Evolutionary conservation across 2,888 invertebrate genomes (phyloP).

Genomic region (Lathronympha strigana): DNA sequence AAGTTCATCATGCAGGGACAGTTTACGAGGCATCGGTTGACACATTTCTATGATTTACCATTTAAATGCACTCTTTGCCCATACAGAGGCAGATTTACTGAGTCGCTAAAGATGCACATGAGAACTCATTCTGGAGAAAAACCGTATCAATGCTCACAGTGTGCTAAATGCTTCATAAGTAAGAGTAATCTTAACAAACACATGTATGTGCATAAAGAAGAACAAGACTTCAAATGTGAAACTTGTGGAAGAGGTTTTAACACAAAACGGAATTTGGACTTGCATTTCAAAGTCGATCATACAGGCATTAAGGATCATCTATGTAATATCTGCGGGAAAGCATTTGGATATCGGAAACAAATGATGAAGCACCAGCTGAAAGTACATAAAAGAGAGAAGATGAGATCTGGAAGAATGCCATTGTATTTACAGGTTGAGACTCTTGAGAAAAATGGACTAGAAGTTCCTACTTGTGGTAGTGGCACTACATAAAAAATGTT

Average conservation of each 20-base stretch:
- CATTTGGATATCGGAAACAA: conserved; percentile 74
- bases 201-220: conserved; percentile 61
- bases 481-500: background rate
- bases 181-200: conserved; percentile 77
- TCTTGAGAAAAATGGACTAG: conserved; percentile 54
- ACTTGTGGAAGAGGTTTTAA: conserved; percentile 69
- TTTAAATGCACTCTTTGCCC: conserved; percentile 72
- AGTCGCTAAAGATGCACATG: conserved; percentile 76
- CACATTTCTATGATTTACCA: conserved; percentile 63
- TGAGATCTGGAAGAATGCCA: conserved; percentile 68
- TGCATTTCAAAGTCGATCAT: conserved; percentile 74
- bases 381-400: conserved; percentile 74
- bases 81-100: conserved; percentile 69
- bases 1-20: conserved; percentile 62
- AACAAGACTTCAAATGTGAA: conserved; percentile 69
- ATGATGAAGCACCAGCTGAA: conserved; percentile 77
- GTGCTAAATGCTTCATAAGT: conserved; percentile 68
- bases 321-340: conserved; percentile 71
- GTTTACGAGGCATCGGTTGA: conserved; percentile 67
- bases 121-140: conserved; percentile 74
- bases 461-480: conserved; percentile 41
- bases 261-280: conserved; percentile 63
- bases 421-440: conserved; percentile 67
- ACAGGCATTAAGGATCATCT: conserved; percentile 71
- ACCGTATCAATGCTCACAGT: conserved; percentile 71